Base-by-base conservation (phyloP, 2,797 vertebrate genomes). In the Silurus lanzhouensis region DNA sequence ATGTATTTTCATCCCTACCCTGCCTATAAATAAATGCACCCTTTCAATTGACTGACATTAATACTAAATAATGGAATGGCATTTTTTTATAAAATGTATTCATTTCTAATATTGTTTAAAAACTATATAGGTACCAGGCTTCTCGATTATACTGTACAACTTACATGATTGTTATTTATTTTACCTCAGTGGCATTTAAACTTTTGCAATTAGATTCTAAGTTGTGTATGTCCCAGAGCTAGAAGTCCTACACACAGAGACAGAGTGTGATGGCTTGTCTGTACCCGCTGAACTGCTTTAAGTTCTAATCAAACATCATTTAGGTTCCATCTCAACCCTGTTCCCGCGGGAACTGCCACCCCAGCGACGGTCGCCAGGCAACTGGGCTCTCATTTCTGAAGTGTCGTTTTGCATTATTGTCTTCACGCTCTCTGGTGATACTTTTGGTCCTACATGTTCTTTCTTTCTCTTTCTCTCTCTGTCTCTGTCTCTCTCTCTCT, bases 371-470 rank as follows among this genome's bases (percentile, higher is more conserved):
- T 99, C 97, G 96, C 97, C 96, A 96, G 96, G 97, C 95, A 98
- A 99, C 98, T 94, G 70, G 96, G 95, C 96, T 97, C 97, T 98
- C 97, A 98, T 99, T 98, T 98, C 97, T 97, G 95, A 98, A 97
- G 97, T 99, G 97, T 99, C 97, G 97, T 96, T 97, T 98, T 98
- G 96, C 95, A 97, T 99, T 99, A 98, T 98, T 98, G 97, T 98
- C 97, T 98, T 97, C 97, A 97, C 96, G 96, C 96, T 98, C 96
- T 96, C 95, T 95, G 96, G 93, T 92, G 96, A 96, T 96, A 97
- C 96, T 95, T 96, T 94, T 93, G 93, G 89, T 87, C 88, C 76
- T 89, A 83, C 89, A 84, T 82, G 84, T 87, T 57, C 20, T n/a
- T 13, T 25, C 44, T 48, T 46, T 72, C 70, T 72, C 44, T 72